phyloP scores from a whole-genome alignment of 2,113 vertebrate species.

The Kryptolebias marmoratus region DNA sequence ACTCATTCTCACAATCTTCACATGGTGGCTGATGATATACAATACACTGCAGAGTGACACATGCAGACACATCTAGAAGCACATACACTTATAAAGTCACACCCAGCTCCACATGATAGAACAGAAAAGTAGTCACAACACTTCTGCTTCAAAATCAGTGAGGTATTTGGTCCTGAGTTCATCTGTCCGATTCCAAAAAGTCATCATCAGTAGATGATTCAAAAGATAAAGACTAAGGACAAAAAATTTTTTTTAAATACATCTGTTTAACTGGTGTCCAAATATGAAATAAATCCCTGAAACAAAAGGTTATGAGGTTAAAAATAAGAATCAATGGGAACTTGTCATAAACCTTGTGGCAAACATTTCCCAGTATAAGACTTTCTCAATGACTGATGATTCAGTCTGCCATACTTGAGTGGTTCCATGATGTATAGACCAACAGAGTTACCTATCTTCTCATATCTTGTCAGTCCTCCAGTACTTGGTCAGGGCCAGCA shows the following conservation, averaged over 20 bases:
- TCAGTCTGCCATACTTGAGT: conserved; percentile 10
- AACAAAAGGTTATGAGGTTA: conserved; percentile 17
- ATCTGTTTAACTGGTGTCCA: neutral
- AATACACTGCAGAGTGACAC: conserved; percentile 52
- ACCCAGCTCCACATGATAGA: neutral
- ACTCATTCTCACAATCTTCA: conserved; percentile 49
- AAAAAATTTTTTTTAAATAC: neutral
- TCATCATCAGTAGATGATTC: conserved; percentile 4
- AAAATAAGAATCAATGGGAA: neutral
- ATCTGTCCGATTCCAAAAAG: conserved; percentile 49
- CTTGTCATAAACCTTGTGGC: neutral
- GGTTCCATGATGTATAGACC: conserved; percentile 18
- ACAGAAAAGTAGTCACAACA: conserved; percentile 14
- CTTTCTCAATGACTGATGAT: conserved; percentile 23
- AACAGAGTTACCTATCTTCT: conserved; percentile 32
- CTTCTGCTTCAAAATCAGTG: conserved; percentile 19
- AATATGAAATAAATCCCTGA: conserved; percentile 11
- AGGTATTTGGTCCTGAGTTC: conserved; percentile 28
- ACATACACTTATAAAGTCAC: neutral
- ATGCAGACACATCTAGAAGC: conserved; percentile 43
- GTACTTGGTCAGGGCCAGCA: conserved; percentile 31
- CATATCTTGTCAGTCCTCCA: conserved; percentile 23
- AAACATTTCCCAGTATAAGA: conserved; percentile 8
- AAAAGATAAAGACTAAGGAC: neutral
- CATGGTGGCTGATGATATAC: conserved; percentile 49